Percentiles rank a stretch among this genome's conserved stretches.
These are phyloP conservation scores for Condylura cristata DNA, from an alignment of 2,113 vertebrate genomes.

Conservation along the genomic window DNA sequence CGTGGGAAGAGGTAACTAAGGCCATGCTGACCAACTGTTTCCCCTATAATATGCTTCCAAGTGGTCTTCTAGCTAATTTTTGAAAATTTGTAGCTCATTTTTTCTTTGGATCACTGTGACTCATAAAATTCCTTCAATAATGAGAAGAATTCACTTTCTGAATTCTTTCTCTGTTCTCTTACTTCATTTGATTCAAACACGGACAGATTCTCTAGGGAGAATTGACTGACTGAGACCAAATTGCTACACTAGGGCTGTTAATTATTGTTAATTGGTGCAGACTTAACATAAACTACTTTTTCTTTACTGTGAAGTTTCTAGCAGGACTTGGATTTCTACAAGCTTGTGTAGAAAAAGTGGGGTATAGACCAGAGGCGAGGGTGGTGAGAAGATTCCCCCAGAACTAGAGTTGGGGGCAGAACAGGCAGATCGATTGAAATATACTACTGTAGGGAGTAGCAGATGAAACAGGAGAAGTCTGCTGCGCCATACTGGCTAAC, in stretches of 20 bases:
- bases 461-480: too few relatives aligned
- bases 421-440: too few relatives aligned
- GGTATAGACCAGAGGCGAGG: too few relatives aligned
- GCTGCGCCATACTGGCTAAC: too few relatives aligned
- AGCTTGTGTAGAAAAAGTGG: not conserved
- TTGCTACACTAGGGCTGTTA: not conserved
- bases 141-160: not conserved
- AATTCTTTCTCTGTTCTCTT: not conserved
- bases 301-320: not conserved
- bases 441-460: too few relatives aligned
- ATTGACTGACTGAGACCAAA: not conserved
- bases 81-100: not conserved
- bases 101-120: not conserved
- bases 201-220: not conserved
- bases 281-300: not conserved
- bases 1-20: not conserved
- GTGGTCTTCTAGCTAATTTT: not conserved
- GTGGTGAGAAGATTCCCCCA: too few relatives aligned
- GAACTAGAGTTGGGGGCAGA: too few relatives aligned
- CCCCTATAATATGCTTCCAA: not conserved
- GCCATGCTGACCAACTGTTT: not conserved
- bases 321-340: not conserved
- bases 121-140: not conserved
- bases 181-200: not conserved
- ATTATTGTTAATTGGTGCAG: not conserved